Conservation (phyloP, 2,888 invertebrate genomes). For the Perdita meconis region DNA sequence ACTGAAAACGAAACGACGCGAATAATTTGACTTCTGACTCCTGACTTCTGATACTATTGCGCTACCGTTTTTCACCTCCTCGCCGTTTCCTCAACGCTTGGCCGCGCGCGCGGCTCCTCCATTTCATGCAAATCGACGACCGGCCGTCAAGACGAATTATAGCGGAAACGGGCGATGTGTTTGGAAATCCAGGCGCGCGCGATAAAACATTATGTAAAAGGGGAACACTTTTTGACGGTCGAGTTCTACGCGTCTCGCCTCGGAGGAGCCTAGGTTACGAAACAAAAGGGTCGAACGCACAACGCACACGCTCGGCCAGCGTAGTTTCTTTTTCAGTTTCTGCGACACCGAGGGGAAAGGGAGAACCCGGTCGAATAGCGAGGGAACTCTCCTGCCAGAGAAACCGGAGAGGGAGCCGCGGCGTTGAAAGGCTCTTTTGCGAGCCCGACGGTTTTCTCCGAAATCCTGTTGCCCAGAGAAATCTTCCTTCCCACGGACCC, state of each 20-base stretch:
- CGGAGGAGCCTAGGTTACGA: constrained; percentile 58
- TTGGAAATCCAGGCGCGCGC: no score
- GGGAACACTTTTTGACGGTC: constrained; percentile 3
- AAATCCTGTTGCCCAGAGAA: constrained; percentile 55
- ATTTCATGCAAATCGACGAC: no score
- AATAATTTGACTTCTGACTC: no score
- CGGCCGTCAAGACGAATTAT: no score
- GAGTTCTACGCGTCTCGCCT: constrained; percentile 20
- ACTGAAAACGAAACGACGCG: no score
- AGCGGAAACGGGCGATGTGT: no score
- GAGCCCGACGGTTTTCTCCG: constrained; percentile 56
- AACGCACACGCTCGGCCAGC: not conserved
- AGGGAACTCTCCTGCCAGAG: constrained; percentile 7
- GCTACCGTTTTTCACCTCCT: no score
- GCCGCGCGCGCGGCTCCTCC: no score
- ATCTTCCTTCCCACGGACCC: constrained; percentile 28
- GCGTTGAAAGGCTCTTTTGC: constrained; percentile 42
- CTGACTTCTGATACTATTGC: no score
- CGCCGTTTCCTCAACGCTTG: no score
- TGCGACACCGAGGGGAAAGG: not conserved
- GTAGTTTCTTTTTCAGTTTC: constrained; percentile 10
- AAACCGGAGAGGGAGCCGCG: not conserved
- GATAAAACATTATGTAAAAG: not conserved
- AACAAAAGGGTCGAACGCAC: constrained; percentile 52
- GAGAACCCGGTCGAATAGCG: constrained; percentile 15